Base-by-base conservation (phyloP, 2,113 vertebrate species). In the Regulus satrapa region DNA sequence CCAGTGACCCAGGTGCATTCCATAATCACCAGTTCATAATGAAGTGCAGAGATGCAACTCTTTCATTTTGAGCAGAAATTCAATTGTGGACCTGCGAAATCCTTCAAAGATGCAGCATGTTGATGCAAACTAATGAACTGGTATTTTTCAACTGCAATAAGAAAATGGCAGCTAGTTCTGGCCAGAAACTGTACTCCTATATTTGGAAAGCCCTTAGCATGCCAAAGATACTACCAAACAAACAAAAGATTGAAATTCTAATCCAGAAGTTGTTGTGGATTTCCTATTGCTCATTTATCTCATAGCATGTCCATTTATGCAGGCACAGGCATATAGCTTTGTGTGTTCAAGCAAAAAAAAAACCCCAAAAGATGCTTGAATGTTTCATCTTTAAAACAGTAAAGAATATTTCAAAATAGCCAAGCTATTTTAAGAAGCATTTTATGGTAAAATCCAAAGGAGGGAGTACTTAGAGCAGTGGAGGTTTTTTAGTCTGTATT, bases 51-150 rank as follows among this genome's bases (percentile, higher is more conserved):
- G 87, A 91, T 89, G 92, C 95, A 94, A 88, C 63, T 95, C 85
- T 88, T 48, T 92, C 88, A 95, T 94, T 96, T 91, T 71, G 64
- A 96, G 68, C 72, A 94, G 83, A 95, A 97, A 95, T 94, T 97
- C 94, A 92, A 81, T 89, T 92, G 86, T 64, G 56, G 52, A 96
- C 80, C 86, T 64, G 66, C 92, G 80, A 95, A 97, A 95, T 89
- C 76, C 80, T 95, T 95, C 79, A 8, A 92, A 96, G 82, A 86
- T 91, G 46, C 71, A 94, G 88, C 79, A 80, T 59, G 75, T 94
- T 96, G 86, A 90, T 88, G 88, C 88, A 94, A 96, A 93, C 79
- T 96, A 97, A 96, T 92, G 88, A 97, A 94, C 85, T 83, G 63
- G 43, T 34, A 80, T 84, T 95, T 93, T 93, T 93, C 72, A 94